phyloP scores from a whole-genome alignment of 2,797 vertebrate genomes.

The Ctenosaura bakeri region DNA sequence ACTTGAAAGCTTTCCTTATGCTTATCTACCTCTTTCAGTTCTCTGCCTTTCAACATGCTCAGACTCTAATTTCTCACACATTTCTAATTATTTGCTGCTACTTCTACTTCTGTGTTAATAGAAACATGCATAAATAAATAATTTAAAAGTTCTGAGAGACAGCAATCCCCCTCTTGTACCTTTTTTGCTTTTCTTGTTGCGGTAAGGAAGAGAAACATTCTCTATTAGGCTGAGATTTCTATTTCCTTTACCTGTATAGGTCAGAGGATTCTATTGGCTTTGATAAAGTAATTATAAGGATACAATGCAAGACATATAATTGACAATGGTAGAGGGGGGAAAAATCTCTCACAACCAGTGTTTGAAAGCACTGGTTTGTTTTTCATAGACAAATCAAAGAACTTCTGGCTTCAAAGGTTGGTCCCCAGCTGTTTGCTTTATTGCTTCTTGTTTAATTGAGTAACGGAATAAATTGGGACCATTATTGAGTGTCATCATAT shows the following conservation, averaged over 20 bases:
- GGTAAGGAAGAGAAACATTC: neutral
- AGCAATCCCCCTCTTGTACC: neutral
- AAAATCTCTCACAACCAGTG: neutral
- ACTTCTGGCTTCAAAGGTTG: neutral
- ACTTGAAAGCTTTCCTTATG: constrained; percentile 23
- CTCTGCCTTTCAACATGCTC: constrained; percentile 39
- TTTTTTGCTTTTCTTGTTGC: constrained; percentile 16
- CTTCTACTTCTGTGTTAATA: constrained; percentile 22
- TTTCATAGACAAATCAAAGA: constrained; percentile 12
- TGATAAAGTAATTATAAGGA: constrained; percentile 43
- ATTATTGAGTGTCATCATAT: neutral
- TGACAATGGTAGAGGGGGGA: neutral
- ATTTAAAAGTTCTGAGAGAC: neutral
- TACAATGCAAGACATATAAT: constrained; percentile 29
- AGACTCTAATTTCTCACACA: constrained; percentile 41
- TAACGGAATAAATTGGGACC: neutral
- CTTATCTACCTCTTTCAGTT: constrained; percentile 41
- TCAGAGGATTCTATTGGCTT: constrained; percentile 31
- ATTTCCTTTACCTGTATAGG: constrained; percentile 44
- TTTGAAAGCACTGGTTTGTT: constrained; percentile 16
- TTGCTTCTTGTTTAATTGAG: neutral
- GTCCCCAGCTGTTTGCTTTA: constrained; percentile 1
- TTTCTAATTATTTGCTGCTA: constrained; percentile 49
- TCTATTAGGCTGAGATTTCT: constrained; percentile 21
- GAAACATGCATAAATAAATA: constrained; percentile 19